phyloP scores from a whole-genome alignment of 2,113 vertebrate species.

The Mastomys coucha region DNA sequence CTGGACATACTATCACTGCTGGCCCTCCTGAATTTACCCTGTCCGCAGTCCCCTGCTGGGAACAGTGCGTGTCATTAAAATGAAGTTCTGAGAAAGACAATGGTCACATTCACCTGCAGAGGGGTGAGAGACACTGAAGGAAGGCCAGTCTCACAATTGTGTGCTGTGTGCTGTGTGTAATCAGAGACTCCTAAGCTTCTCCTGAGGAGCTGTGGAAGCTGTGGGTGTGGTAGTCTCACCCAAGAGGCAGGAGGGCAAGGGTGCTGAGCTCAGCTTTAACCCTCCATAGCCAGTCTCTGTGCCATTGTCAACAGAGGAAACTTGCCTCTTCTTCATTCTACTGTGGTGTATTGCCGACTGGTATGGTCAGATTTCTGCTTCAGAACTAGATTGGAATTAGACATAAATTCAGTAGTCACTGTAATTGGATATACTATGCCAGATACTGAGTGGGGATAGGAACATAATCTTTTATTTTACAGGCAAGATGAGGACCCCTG shows the following conservation, averaged over 20 bases:
- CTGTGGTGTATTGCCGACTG: neutral
- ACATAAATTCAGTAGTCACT: neutral
- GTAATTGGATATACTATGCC: neutral
- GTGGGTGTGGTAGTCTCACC: too few species aligned
- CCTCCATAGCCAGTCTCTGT: neutral
- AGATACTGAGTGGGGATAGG: neutral
- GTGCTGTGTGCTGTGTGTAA: neutral
- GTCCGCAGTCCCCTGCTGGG: slow-evolving; percentile 41
- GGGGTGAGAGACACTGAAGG: neutral
- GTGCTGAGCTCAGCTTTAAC: neutral
- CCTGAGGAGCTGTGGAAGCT: neutral
- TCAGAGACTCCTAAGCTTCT: neutral
- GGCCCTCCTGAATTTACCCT: neutral
- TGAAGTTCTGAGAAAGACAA: slow-evolving; percentile 42
- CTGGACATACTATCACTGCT: neutral
- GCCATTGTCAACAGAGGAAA: neutral
- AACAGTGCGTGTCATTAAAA: slow-evolving; percentile 55
- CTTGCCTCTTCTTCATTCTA: neutral
- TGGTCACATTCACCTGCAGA: slow-evolving; percentile 28
- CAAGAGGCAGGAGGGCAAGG: neutral
- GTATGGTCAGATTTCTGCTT: neutral
- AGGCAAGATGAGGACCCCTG: neutral
- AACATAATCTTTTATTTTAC: neutral
- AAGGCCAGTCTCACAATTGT: neutral
- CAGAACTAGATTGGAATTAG: neutral